phyloP scores from a whole-genome alignment of 2,797 vertebrate genomes.

The Ispidina picta region DNA sequence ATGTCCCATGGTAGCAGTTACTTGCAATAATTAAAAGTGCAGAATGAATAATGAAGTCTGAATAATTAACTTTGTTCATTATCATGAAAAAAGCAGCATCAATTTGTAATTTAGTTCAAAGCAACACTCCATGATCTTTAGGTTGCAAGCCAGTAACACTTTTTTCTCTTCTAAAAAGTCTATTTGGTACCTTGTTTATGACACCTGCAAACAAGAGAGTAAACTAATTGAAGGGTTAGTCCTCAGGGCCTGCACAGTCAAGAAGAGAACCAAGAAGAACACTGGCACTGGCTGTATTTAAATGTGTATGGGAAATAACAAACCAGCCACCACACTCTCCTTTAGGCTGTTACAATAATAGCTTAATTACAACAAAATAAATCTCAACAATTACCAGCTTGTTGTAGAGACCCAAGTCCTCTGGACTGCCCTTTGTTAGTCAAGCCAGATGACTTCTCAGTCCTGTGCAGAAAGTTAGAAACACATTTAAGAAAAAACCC shows the following conservation, averaged over 20 bases:
- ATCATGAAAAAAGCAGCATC: not conserved
- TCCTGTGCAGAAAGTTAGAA: conserved; percentile 74
- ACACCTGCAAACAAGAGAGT: not conserved
- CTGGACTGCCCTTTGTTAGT: conserved; percentile 81
- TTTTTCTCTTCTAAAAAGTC: not conserved
- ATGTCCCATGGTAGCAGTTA: not conserved
- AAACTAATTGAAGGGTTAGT: not conserved
- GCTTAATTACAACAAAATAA: not conserved
- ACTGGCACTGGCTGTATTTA: not conserved
- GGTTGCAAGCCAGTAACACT: not conserved
- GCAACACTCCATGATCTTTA: not conserved
- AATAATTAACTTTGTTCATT: not conserved
- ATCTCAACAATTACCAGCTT: conserved; percentile 79
- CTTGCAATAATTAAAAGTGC: not conserved
- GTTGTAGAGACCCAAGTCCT: conserved; percentile 83
- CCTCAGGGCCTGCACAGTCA: not conserved
- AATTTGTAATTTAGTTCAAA: not conserved
- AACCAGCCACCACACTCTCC: not conserved
- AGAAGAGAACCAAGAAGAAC: not conserved
- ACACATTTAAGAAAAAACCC: not conserved
- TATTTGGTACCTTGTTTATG: not conserved
- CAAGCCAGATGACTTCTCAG: conserved; percentile 83
- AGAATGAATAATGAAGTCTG: not conserved
- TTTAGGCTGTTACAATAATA: not conserved
- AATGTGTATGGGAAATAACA: not conserved